A percentile compares a stretch with the other conserved stretches of the same genome.
Evolutionary conservation across 2,888 invertebrate genomes (phyloP).

Genomic region (Thelaira solivaga): DNA sequence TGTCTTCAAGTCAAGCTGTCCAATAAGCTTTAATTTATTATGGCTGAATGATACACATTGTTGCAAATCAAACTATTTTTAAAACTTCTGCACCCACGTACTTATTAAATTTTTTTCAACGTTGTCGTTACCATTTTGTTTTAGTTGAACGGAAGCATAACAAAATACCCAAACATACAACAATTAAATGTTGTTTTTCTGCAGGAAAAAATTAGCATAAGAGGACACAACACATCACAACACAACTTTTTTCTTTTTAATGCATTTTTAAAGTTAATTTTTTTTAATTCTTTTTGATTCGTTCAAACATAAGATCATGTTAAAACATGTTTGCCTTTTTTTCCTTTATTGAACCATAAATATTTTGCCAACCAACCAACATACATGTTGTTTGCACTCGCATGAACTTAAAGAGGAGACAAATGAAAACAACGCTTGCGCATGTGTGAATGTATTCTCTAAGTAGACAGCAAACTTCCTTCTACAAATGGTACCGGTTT

Average conservation of each 20-base stretch:
- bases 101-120: not conserved
- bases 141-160: not conserved
- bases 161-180: not conserved
- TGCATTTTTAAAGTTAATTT: not conserved
- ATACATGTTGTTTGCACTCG: not conserved
- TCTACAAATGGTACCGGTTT: slow-evolving; percentile 53
- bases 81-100: too few relatives aligned
- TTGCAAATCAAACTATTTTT: too few relatives aligned
- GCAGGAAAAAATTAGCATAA: slow-evolving; percentile 31
- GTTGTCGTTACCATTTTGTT: not conserved
- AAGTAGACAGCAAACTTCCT: slow-evolving; percentile 25
- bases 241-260: not conserved
- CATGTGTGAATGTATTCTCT: not conserved
- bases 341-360: slow-evolving; percentile 18
- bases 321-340: slow-evolving; percentile 28
- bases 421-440: not conserved
- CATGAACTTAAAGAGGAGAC: not conserved
- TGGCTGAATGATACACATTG: too few relatives aligned
- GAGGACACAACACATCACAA: slow-evolving; percentile 29
- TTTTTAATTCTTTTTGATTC: not conserved
- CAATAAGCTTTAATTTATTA: too few relatives aligned
- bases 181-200: slow-evolving; percentile 10
- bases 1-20: too few relatives aligned
- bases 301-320: slow-evolving; percentile 9
- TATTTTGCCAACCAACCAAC: not conserved